Percentiles rank a stretch among this genome's conserved stretches.
Conservation (phyloP, 1,140 invertebrate species). For the Laupala kohalensis region DNA sequence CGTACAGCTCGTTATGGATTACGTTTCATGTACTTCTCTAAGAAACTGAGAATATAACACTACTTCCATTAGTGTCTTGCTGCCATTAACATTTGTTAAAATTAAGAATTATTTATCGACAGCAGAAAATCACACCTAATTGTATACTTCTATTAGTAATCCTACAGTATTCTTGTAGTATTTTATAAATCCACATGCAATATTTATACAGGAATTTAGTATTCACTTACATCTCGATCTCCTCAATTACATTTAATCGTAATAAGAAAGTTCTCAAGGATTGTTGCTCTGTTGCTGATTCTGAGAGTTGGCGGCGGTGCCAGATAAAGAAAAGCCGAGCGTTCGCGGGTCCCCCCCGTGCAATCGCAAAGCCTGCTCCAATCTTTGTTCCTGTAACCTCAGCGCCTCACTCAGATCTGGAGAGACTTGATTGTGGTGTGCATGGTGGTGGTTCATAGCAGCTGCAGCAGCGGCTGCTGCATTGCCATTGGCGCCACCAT, state of each 20-base stretch:
- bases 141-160: neutral
- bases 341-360: constrained; percentile 51
- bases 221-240: neutral
- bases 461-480: constrained; percentile 27
- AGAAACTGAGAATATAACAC: neutral
- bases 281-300: constrained; percentile 12
- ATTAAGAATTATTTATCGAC: neutral
- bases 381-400: constrained; percentile 60
- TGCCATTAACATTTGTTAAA: constrained; percentile 6
- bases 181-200: constrained; percentile 14
- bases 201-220: constrained; percentile 4
- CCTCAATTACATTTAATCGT: constrained; percentile 1
- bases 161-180: neutral
- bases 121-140: neutral
- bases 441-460: constrained; percentile 17
- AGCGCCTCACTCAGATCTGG: constrained; percentile 48
- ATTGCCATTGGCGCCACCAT: constrained; percentile 33
- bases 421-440: constrained; percentile 30
- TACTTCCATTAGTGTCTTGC: neutral
- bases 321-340: constrained; percentile 43
- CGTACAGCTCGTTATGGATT: neutral
- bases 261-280: constrained; percentile 6
- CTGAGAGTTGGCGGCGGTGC: constrained; percentile 3
- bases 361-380: constrained; percentile 67
- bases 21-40: neutral